phyloP scores from a whole-genome alignment of 2,113 vertebrate species.

The Rhizomys pruinosus region DNA sequence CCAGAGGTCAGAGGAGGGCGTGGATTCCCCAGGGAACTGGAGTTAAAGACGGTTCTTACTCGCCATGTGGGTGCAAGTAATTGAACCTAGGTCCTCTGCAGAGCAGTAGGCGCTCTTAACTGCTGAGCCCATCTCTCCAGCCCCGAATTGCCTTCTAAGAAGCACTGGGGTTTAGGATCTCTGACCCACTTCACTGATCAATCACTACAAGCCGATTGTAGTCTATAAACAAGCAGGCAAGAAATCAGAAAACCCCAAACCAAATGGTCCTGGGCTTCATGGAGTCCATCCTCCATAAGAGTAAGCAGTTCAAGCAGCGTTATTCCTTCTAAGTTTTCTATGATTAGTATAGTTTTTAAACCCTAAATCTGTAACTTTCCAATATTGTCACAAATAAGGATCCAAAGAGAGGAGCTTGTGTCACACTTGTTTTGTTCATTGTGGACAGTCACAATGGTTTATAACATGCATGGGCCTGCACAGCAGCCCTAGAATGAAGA shows the following conservation, averaged over 20 bases:
- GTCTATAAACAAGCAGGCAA: background rate
- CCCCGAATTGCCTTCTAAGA: no score
- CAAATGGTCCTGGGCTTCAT: no score
- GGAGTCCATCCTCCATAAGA: background rate
- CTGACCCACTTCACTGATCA: background rate
- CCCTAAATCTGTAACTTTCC: background rate
- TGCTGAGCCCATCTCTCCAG: no score
- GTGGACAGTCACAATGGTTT: background rate
- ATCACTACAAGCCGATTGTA: no score
- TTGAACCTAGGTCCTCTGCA: no score
- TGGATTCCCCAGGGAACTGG: no score
- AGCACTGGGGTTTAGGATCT: background rate
- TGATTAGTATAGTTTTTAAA: background rate
- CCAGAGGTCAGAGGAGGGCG: no score
- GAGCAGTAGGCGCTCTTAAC: no score
- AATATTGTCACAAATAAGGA: background rate
- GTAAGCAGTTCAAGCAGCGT: background rate
- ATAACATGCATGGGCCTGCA: background rate
- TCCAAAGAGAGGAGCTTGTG: background rate
- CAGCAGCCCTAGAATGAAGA: background rate
- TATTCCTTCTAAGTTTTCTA: background rate
- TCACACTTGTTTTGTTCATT: background rate
- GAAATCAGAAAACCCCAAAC: no score
- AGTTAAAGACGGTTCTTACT: no score
- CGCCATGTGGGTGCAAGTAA: no score